These are phyloP conservation scores for Lycorma delicatula DNA, from an alignment of 1,140 invertebrate genomes.

Conservation along the genomic window DNA sequence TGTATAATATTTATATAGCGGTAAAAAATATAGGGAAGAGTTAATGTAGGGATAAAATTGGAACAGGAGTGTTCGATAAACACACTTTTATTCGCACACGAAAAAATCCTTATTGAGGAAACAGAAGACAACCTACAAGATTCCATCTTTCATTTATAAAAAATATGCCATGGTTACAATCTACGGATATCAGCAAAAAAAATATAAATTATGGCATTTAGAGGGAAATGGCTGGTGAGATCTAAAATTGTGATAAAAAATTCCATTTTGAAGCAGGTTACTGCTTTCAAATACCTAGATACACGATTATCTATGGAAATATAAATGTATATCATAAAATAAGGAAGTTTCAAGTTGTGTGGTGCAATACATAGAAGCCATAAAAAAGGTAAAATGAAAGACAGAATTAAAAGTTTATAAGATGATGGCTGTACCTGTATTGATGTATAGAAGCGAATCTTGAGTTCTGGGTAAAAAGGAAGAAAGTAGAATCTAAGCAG, in stretches of 20 bases:
- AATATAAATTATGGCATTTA: neutral
- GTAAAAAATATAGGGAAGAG: too few relatives aligned
- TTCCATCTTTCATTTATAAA: too few relatives aligned
- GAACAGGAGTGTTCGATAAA: too few relatives aligned
- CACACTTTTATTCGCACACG: too few relatives aligned
- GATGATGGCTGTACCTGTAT: neutral
- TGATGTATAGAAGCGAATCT: neutral
- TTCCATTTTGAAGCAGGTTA: neutral
- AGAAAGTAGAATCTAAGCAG: neutral
- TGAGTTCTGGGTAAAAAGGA: neutral
- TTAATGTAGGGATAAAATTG: too few relatives aligned
- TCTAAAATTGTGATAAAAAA: neutral
- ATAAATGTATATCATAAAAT: neutral
- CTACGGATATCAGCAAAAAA: neutral
- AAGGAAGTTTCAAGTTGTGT: neutral
- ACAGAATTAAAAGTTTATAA: neutral
- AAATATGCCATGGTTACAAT: too few relatives aligned
- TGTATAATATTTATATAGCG: too few relatives aligned
- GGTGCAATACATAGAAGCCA: neutral
- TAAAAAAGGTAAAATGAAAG: neutral
- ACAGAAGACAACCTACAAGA: too few relatives aligned
- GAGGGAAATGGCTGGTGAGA: neutral
- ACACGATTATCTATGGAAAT: neutral
- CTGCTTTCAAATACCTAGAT: neutral
- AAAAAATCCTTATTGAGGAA: too few relatives aligned